A percentile compares a stretch with the other conserved stretches of the same genome.
These are phyloP conservation scores for Jordanella pulchra DNA, from an alignment of 2,797 vertebrate species.

Conservation along the genomic window DNA sequence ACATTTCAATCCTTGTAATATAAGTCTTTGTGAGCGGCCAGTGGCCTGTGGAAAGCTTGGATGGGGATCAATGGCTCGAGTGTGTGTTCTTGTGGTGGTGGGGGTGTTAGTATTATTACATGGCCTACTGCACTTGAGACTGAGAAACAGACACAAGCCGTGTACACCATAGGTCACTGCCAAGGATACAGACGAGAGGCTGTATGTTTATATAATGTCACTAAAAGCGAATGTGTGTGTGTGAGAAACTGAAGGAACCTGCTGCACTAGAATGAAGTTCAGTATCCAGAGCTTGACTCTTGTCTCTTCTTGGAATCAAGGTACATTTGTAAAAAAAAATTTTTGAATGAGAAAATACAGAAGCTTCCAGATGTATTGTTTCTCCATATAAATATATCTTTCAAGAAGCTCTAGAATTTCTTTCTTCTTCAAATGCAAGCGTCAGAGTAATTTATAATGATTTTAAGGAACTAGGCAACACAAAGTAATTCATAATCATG, in stretches of 20 bases:
- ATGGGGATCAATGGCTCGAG: conserved; percentile 56
- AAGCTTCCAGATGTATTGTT: neutral
- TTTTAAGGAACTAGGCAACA: no score
- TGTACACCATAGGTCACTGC: conserved; percentile 48
- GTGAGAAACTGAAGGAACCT: conserved; percentile 17
- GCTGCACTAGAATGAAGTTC: neutral
- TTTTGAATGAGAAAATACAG: conserved; percentile 22
- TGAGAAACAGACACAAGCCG: conserved; percentile 47
- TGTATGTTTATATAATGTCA: conserved; percentile 39
- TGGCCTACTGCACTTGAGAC: conserved; percentile 67
- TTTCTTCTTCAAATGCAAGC: no score
- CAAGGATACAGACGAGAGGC: conserved; percentile 40
- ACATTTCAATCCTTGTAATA: conserved; percentile 50
- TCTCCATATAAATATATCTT: conserved; percentile 8
- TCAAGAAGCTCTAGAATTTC: no score
- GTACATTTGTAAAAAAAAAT: conserved; percentile 18
- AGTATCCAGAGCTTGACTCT: conserved; percentile 17
- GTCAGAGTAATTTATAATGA: no score
- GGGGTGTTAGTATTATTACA: conserved; percentile 70
- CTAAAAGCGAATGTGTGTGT: conserved; percentile 12
- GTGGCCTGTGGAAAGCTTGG: conserved; percentile 57
- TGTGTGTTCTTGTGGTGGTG: conserved; percentile 47
- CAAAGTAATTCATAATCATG: no score
- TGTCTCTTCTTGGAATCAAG: conserved; percentile 14
- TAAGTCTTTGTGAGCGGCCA: conserved; percentile 62